Conservation (phyloP, 2,113 vertebrate genomes). For the Condylura cristata region DNA sequence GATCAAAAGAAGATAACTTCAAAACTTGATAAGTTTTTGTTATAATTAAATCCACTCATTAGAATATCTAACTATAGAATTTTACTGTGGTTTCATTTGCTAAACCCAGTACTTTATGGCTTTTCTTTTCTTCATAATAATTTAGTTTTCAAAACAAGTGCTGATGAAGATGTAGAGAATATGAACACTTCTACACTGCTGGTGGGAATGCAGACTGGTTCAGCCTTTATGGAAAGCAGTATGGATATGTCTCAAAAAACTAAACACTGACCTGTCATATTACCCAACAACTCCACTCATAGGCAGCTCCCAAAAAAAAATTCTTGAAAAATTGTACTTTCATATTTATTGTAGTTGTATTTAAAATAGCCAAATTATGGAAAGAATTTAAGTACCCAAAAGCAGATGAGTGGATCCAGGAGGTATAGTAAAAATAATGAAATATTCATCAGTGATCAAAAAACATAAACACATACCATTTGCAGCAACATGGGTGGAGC, state of each 20-base stretch:
- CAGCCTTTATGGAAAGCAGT: not conserved
- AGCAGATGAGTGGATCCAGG: too few species aligned
- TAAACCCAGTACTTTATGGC: not conserved
- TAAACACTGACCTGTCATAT: too few species aligned
- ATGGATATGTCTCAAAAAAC: not conserved
- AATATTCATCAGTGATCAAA: too few species aligned
- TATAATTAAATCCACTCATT: not conserved
- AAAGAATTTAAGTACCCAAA: too few species aligned
- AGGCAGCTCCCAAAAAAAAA: too few species aligned
- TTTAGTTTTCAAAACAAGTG: not conserved
- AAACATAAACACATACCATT: too few species aligned
- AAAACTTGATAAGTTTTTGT: not conserved
- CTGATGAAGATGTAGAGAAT: not conserved
- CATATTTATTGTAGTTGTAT: too few species aligned
- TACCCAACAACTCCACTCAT: too few species aligned
- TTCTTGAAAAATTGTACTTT: too few species aligned
- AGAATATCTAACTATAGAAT: not conserved
- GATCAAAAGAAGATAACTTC: not conserved
- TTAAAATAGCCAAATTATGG: too few species aligned
- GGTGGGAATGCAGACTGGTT: not conserved
- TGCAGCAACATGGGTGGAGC: too few species aligned
- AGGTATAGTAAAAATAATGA: too few species aligned
- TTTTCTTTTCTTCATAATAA: not conserved
- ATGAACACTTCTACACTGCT: not conserved
- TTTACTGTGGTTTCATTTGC: not conserved